Conservation (phyloP, 2,888 invertebrate species). For the Melieria omissa region DNA sequence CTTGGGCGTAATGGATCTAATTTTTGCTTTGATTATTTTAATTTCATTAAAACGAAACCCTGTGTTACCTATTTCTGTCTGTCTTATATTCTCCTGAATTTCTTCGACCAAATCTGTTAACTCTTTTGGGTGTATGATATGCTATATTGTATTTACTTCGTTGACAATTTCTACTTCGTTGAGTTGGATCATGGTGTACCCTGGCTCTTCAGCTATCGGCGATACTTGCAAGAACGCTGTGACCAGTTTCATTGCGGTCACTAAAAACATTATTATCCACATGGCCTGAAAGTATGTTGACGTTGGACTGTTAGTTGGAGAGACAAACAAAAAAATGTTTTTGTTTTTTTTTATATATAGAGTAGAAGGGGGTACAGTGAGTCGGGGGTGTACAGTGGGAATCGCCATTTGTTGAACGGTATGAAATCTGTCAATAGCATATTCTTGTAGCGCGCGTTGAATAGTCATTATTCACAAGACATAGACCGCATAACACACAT, state of each 20-base stretch:
- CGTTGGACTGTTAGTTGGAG: no score
- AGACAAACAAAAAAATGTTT: no score
- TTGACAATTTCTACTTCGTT: constrained; percentile 1
- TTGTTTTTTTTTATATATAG: no score
- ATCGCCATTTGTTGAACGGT: no score
- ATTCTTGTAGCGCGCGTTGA: no score
- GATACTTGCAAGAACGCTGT: neutral
- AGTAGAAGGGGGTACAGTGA: no score
- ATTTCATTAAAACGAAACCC: constrained; percentile 15
- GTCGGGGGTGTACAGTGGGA: no score
- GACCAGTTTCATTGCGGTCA: neutral
- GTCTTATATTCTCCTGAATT: neutral
- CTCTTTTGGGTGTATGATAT: constrained; percentile 11
- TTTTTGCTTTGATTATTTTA: constrained; percentile 4
- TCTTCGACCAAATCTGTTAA: neutral
- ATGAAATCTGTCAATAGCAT: no score
- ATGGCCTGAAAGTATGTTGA: no score
- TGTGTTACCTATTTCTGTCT: constrained; percentile 1
- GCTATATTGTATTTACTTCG: constrained; percentile 11
- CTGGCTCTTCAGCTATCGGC: constrained; percentile 10
- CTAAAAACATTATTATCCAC: neutral
- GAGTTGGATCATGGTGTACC: neutral
- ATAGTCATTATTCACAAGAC: no score
- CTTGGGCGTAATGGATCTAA: neutral
- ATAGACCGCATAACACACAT: no score